Percentiles rank a stretch among this genome's conserved stretches.
These are phyloP conservation scores for Drosophila putrida DNA, from an alignment of 2,888 invertebrate genomes.

Conservation along the genomic window DNA sequence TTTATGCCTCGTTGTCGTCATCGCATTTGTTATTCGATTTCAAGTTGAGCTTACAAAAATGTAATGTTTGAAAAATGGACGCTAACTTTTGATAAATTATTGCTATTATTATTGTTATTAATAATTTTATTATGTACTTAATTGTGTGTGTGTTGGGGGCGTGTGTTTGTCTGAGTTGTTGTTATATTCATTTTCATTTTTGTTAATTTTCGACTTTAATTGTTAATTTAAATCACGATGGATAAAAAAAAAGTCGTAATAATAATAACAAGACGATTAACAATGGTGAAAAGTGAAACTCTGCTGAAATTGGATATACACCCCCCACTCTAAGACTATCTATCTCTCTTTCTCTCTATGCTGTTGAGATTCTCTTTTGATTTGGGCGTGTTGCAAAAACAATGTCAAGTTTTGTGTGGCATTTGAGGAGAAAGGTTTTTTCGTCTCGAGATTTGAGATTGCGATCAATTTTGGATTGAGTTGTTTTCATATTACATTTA, in stretches of 20 bases:
- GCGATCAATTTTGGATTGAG: constrained; percentile 12
- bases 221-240: constrained; percentile 69
- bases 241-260: constrained; percentile 8
- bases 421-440: constrained; percentile 50
- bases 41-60: constrained; percentile 27
- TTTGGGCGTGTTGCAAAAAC: constrained; percentile 44
- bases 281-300: constrained; percentile 70
- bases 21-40: constrained; percentile 39
- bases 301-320: constrained; percentile 47
- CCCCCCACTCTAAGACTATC: neutral
- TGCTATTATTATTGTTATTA: constrained; percentile 39
- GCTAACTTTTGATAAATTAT: constrained; percentile 61
- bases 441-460: constrained; percentile 7
- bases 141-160: constrained; percentile 14
- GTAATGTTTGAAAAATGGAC: constrained; percentile 43
- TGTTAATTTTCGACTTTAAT: constrained; percentile 73
- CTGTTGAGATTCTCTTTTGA: constrained; percentile 12
- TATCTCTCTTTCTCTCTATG: constrained; percentile 11
- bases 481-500: constrained; percentile 24
- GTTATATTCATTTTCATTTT: constrained; percentile 61
- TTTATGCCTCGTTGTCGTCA: constrained; percentile 36
- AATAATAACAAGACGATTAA: constrained; percentile 35
- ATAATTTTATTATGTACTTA: constrained; percentile 8
- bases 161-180: constrained; percentile 15
- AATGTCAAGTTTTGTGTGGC: constrained; percentile 44